These are phyloP conservation scores for Scytalopus superciliaris DNA, from an alignment of 2,113 vertebrate genomes.

Conservation along the genomic window DNA sequence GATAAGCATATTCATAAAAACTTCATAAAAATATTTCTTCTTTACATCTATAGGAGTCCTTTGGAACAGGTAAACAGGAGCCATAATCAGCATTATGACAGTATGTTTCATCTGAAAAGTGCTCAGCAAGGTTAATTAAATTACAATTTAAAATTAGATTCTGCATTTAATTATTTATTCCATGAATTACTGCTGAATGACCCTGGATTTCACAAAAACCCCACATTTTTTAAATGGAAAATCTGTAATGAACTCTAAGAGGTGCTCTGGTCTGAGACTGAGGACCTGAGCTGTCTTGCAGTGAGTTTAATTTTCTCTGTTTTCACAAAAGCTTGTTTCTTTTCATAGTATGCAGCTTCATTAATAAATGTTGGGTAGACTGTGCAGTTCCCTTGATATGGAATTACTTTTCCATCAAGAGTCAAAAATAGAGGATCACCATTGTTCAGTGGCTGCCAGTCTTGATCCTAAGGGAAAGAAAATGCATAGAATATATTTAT, in stretches of 20 bases:
- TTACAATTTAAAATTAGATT: not conserved
- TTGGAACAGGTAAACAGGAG: not conserved
- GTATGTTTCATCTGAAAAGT: not conserved
- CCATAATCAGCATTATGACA: not conserved
- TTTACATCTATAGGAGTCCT: not conserved
- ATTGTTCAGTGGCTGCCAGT: constrained; percentile 91
- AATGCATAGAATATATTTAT: constrained; percentile 28
- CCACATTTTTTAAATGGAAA: not conserved
- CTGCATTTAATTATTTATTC: not conserved
- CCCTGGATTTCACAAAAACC: not conserved
- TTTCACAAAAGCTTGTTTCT: constrained; percentile 91
- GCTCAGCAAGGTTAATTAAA: constrained; percentile 28
- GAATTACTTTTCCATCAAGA: constrained; percentile 84
- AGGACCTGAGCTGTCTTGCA: constrained; percentile 72
- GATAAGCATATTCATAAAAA: not conserved
- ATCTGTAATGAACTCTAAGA: not conserved
- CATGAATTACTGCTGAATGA: not conserved
- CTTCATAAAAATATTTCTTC: not conserved
- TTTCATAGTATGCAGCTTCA: constrained; percentile 97
- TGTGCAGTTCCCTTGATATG: constrained; percentile 77
- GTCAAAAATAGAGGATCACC: constrained; percentile 93
- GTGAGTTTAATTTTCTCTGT: constrained; percentile 82
- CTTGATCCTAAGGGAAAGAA: constrained; percentile 83
- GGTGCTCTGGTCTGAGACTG: not conserved
- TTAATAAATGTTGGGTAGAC: constrained; percentile 94